phyloP scores from a whole-genome alignment of 2,113 vertebrate genomes.

The Vireo altiloquus region DNA sequence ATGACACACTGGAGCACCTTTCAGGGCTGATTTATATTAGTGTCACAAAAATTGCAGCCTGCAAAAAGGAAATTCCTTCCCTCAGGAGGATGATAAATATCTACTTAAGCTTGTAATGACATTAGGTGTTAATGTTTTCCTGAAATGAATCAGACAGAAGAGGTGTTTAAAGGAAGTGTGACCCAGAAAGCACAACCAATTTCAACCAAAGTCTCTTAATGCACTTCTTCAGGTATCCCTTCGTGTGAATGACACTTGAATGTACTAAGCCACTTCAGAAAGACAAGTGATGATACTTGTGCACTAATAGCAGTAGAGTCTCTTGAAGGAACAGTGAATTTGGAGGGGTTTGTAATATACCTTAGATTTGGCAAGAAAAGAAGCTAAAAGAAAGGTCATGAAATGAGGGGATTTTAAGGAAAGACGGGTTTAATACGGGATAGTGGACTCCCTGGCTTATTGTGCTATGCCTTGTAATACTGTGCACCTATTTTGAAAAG shows the following conservation, averaged over 20 bases:
- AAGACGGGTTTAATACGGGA: background rate
- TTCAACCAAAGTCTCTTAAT: background rate
- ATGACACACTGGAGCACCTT: background rate
- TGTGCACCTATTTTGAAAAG: background rate
- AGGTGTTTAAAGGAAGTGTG: conserved; percentile 5
- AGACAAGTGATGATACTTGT: background rate
- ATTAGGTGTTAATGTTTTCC: conserved; percentile 27
- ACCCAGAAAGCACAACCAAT: background rate
- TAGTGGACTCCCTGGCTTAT: background rate
- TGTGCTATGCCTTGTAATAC: background rate
- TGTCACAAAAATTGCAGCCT: background rate
- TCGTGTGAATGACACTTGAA: background rate
- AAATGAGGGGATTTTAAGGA: background rate
- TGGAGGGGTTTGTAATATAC: background rate
- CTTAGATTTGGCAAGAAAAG: background rate
- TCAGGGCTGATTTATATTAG: conserved; percentile 14
- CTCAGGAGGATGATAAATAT: conserved; percentile 21
- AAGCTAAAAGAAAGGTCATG: background rate
- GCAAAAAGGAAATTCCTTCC: background rate
- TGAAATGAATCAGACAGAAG: conserved; percentile 1
- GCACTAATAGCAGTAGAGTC: background rate
- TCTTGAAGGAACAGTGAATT: background rate
- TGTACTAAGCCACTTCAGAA: background rate
- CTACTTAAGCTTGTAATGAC: background rate
- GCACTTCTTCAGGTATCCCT: background rate